Evolutionary conservation across 2,888 invertebrate genomes (phyloP).

Genomic region (Caenorhabditis sp.): DNA sequence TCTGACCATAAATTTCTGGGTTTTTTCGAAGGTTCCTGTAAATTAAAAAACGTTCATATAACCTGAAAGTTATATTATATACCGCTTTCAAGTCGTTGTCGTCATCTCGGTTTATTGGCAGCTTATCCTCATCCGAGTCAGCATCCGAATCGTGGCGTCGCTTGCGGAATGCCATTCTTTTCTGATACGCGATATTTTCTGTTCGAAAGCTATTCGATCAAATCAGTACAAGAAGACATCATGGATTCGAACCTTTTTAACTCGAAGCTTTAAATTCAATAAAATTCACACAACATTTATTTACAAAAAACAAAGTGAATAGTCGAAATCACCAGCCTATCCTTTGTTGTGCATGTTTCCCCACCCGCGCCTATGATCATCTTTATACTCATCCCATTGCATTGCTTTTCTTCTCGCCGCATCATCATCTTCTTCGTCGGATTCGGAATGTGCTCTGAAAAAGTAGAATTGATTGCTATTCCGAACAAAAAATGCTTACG

Average conservation of each 20-base stretch:
- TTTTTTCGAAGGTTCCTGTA: constrained; percentile 53
- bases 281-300: constrained; percentile 15
- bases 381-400: constrained; percentile 80
- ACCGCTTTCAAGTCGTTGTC: constrained; percentile 50
- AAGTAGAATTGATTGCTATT: background rate
- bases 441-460: constrained; percentile 22
- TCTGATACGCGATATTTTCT: too few relatives aligned
- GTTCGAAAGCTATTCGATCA: too few relatives aligned
- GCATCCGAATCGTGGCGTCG: constrained; percentile 51
- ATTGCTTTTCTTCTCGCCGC: constrained; percentile 70
- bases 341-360: constrained; percentile 82
- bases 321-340: constrained; percentile 53
- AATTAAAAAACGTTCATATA: background rate
- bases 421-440: constrained; percentile 70
- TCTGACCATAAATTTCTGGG: constrained; percentile 63
- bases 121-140: constrained; percentile 56
- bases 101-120: constrained; percentile 24
- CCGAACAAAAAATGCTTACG: background rate
- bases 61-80: background rate
- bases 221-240: too few relatives aligned
- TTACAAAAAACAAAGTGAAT: constrained; percentile 13
- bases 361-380: constrained; percentile 80
- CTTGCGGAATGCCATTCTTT: constrained; percentile 56
- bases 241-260: background rate
- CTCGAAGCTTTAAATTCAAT: background rate